phyloP scores from a whole-genome alignment of 2,888 invertebrate species.

The Lepidochrysops patricia region DNA sequence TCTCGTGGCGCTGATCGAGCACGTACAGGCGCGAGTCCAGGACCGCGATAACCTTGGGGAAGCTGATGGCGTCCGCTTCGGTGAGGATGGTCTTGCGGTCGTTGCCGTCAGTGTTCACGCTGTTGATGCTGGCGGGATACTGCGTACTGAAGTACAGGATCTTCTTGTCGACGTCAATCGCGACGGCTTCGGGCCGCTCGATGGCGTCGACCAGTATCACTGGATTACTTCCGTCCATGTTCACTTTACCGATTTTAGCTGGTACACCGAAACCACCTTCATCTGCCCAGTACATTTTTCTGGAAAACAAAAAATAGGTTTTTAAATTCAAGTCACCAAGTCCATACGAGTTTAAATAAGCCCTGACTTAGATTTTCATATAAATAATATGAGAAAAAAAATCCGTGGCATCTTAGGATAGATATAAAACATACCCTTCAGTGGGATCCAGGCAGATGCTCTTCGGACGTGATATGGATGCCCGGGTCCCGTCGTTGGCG shows the following conservation, averaged over 20 bases:
- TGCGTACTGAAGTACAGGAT: conserved; percentile 91
- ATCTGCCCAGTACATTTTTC: conserved; percentile 96
- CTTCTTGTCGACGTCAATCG: conserved; percentile 87
- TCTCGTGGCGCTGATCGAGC: conserved; percentile 91
- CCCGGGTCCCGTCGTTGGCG: conserved; percentile 89
- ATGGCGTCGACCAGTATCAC: conserved; percentile 81
- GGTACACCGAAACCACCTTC: conserved; percentile 93
- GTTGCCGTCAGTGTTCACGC: conserved; percentile 82
- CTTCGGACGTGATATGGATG: conserved; percentile 90
- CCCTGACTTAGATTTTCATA: too few relatives aligned
- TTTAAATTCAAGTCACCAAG: too few relatives aligned
- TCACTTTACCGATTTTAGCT: conserved; percentile 90
- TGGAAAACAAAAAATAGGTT: conserved; percentile 32
- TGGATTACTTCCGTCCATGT: conserved; percentile 93
- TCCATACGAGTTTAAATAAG: too few relatives aligned
- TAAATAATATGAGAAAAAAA: too few relatives aligned
- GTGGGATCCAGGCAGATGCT: conserved; percentile 92
- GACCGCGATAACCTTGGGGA: conserved; percentile 87
- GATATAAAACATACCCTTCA: conserved; percentile 79
- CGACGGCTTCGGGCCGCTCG: conserved; percentile 86
- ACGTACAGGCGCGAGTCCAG: conserved; percentile 89
- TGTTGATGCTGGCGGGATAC: conserved; percentile 80
- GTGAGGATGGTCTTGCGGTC: conserved; percentile 79
- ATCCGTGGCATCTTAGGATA: background rate
- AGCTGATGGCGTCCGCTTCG: conserved; percentile 80